Evolutionary conservation across 2,113 vertebrate species (phyloP).

Genomic region (Tachysurus fulvidraco): DNA sequence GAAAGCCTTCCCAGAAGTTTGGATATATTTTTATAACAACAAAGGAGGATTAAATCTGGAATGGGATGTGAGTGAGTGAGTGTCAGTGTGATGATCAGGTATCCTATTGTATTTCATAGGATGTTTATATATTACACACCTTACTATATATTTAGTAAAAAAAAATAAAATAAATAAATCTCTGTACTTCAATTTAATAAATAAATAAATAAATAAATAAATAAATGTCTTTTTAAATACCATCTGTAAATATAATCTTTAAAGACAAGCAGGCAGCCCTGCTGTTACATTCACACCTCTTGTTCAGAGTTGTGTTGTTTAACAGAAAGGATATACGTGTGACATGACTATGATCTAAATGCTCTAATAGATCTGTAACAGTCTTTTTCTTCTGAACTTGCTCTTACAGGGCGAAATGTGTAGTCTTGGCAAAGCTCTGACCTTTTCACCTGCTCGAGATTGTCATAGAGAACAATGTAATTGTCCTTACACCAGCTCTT

Average conservation of each 20-base stretch:
- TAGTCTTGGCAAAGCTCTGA: slow-evolving; percentile 14
- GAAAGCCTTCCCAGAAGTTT: background rate
- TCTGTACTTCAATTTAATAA: background rate
- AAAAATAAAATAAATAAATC: background rate
- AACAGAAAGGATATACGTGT: background rate
- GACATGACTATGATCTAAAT: slow-evolving; percentile 2
- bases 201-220: background rate
- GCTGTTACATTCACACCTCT: background rate
- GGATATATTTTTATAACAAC: background rate
- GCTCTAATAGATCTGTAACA: background rate
- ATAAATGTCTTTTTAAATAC: background rate
- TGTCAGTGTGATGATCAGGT: background rate
- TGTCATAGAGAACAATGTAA: background rate
- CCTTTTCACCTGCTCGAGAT: slow-evolving; percentile 3
- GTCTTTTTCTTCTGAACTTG: background rate
- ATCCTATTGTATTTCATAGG: background rate
- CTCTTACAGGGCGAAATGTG: background rate
- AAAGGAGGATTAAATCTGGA: background rate
- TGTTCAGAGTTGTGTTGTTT: background rate
- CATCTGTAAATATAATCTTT: background rate
- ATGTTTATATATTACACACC: background rate
- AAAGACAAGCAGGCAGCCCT: background rate
- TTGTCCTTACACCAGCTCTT: background rate
- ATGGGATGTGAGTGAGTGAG: background rate
- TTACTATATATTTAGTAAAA: background rate